Percentiles rank a stretch among this genome's conserved stretches.
Conservation (phyloP, 2,797 vertebrate species). For the Acropternis orthonyx region DNA sequence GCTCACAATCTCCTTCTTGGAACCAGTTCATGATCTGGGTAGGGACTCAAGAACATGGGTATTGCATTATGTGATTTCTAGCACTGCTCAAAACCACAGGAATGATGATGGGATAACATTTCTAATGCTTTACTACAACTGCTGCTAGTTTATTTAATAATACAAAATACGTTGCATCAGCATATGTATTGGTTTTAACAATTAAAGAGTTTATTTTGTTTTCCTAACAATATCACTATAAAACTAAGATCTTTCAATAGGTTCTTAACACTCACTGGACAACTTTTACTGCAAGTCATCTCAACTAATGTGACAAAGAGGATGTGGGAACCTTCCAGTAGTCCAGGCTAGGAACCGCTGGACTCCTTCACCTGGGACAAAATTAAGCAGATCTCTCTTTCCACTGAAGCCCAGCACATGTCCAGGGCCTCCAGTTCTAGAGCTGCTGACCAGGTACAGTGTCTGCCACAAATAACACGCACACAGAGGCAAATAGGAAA, state of each 20-base stretch:
- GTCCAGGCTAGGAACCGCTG: constrained; percentile 95
- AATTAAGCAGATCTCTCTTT: constrained; percentile 94
- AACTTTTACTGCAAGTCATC: constrained; percentile 79
- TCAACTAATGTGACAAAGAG: constrained; percentile 83
- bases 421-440: constrained; percentile 94
- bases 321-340: constrained; percentile 95
- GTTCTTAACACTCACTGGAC: constrained; percentile 83
- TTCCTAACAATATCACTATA: constrained; percentile 70
- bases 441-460: constrained; percentile 89
- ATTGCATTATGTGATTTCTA: background rate
- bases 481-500: constrained; percentile 97
- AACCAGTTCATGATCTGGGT: background rate
- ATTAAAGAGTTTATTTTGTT: constrained; percentile 56
- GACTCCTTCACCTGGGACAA: constrained; percentile 91
- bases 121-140: constrained; percentile 25
- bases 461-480: constrained; percentile 97
- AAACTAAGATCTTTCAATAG: constrained; percentile 79
- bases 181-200: constrained; percentile 50
- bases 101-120: constrained; percentile 30
- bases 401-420: constrained; percentile 87
- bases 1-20: background rate
- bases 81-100: constrained; percentile 71
- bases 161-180: constrained; percentile 10
- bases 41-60: background rate
- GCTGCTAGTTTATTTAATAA: constrained; percentile 47